phyloP scores from a whole-genome alignment of 2,888 invertebrate genomes.

The Laspeyria flexula region DNA sequence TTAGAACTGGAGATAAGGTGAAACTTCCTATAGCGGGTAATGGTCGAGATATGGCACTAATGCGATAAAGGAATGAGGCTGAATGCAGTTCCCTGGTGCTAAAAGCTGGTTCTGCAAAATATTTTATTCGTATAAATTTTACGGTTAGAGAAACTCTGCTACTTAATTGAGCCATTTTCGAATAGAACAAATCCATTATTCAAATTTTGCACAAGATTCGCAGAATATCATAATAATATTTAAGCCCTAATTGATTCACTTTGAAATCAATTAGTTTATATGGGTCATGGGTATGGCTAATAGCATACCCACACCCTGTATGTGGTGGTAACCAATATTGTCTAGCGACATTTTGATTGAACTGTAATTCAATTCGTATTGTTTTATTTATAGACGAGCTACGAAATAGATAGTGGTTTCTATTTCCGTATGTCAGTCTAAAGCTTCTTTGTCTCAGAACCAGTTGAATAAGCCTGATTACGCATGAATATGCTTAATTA shows the following conservation, averaged over 20 bases:
- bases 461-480: slow-evolving; percentile 30
- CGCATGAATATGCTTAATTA: slow-evolving; percentile 33
- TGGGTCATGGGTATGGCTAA: too few relatives aligned
- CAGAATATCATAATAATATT: too few relatives aligned
- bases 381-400: neutral
- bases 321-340: too few relatives aligned
- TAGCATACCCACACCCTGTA: too few relatives aligned
- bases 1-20: slow-evolving; percentile 23
- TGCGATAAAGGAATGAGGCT: neutral
- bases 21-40: slow-evolving; percentile 10
- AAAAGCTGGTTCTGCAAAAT: neutral
- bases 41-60: neutral
- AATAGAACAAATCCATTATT: too few relatives aligned
- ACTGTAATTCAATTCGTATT: neutral
- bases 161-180: too few relatives aligned
- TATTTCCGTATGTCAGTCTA: neutral
- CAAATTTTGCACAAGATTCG: too few relatives aligned
- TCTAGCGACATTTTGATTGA: too few relatives aligned
- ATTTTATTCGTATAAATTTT: neutral
- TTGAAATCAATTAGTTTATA: too few relatives aligned
- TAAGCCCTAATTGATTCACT: too few relatives aligned
- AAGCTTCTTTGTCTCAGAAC: neutral
- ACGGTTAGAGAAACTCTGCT: too few relatives aligned
- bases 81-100: neutral
- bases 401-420: neutral